A percentile compares a stretch with the other conserved stretches of the same genome.
Evolutionary conservation across 1,140 invertebrate species (phyloP).

Genomic region (Tetraneura akinire): DNA sequence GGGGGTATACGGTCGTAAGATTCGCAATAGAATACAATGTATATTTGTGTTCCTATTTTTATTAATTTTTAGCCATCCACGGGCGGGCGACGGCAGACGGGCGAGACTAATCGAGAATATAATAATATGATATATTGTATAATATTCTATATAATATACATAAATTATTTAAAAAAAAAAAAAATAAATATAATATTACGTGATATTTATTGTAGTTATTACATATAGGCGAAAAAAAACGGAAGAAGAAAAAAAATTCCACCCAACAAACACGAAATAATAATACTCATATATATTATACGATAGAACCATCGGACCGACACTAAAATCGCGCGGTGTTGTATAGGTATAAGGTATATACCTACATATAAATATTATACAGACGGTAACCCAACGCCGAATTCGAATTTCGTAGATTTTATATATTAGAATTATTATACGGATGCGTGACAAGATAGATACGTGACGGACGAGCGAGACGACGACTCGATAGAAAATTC

Average conservation of each 20-base stretch:
- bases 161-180: no score
- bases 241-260: not conserved
- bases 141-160: no score
- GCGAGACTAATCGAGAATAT: no score
- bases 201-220: not conserved
- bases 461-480: constrained; percentile 17
- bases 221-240: not conserved
- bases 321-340: not conserved
- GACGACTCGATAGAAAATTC: constrained; percentile 36
- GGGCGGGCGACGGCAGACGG: no score
- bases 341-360: no score
- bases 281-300: no score
- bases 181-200: not conserved
- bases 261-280: not conserved
- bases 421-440: not conserved
- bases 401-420: constrained; percentile 24
- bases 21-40: no score
- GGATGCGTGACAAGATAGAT: constrained; percentile 31
- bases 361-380: no score
- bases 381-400: constrained; percentile 39
- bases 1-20: no score
- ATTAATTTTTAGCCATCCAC: no score
- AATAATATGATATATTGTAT: no score
- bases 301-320: constrained; percentile 1
- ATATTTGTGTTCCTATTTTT: no score